Evolutionary conservation across 2,797 vertebrate genomes (phyloP).

Genomic region (Prunella strophiata): DNA sequence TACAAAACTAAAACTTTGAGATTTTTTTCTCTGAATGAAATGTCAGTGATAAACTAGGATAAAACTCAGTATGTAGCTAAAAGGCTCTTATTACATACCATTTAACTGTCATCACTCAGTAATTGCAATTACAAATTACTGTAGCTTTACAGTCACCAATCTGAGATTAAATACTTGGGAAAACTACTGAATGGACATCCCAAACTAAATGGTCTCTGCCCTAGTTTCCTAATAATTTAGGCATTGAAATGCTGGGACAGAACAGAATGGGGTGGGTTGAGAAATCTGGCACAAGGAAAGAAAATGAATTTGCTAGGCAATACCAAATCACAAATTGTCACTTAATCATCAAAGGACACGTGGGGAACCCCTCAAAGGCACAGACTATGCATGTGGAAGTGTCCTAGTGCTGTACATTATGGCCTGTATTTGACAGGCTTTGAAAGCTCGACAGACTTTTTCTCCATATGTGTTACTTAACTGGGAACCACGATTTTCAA

Average conservation of each 20-base stretch:
- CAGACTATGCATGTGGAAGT: neutral
- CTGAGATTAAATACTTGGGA: conserved; percentile 26
- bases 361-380: neutral
- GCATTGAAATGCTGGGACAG: neutral
- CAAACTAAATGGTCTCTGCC: conserved; percentile 16
- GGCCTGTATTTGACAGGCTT: neutral
- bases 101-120: conserved; percentile 52
- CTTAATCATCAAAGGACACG: neutral
- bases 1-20: conserved; percentile 16
- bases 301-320: neutral
- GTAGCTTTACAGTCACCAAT: conserved; percentile 6
- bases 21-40: conserved; percentile 49
- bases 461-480: neutral
- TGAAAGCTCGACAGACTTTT: neutral
- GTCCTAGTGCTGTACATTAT: neutral
- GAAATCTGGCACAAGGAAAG: neutral
- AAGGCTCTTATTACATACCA: conserved; percentile 37
- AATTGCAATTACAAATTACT: conserved; percentile 51
- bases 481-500: neutral
- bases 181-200: conserved; percentile 2
- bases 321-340: neutral
- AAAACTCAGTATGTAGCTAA: conserved; percentile 50
- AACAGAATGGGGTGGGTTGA: neutral
- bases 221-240: conserved; percentile 1
- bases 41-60: conserved; percentile 41